Evolutionary conservation across 2,797 vertebrate genomes (phyloP), one percentile per base, ranked within the genome.

Genomic region (Rhabdophis nuchalis): DNA sequence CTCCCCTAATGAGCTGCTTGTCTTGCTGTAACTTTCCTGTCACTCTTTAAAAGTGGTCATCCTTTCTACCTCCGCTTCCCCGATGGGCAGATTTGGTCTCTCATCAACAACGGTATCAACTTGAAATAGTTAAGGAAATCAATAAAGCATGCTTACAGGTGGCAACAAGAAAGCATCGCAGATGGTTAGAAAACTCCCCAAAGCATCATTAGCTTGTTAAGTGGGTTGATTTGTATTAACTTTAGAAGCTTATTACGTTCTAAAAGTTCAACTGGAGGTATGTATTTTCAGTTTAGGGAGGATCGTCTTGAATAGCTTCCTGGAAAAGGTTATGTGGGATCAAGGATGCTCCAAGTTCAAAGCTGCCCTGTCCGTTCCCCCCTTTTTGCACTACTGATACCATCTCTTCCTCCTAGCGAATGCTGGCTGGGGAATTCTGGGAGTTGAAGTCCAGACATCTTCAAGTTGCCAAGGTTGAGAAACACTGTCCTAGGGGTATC

Each of bases 51-150:
- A 61, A 52, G 46, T 36, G 25, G 56, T 6, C 25, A 11, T n/a
- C 27, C 4, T 72, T 54, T n/a, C 64, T 58, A n/a, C 18, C 82
- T 52, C 58, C 50, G 6, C 23, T 25, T 29, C 60, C 60, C 32
- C 1, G 14, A 3, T 32, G 36, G 20, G 7, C 27, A 6, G n/a
- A 10, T 3, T 20, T 32, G 0, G 0, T 32, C 4, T 14, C 56
- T 58, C 20, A 13, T 56, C 57, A 14, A 77, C n/a, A 13, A 23
- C 25, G 14, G 14, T 57, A 46, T 1, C 29, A 50, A 6, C 18
- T 52, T 90, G 16, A 23, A 20, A 10, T 1, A 5, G 58, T 87
- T 13, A 2, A 10, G n/a, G 89, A 12, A 86, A 4, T 56, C 0
- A n/a, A 13, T 11, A 12, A 36, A 2, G 0, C 32, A 18, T 54